Evolutionary conservation across 2,797 vertebrate genomes (phyloP).

Genomic region (Pangasius mekongensis): DNA sequence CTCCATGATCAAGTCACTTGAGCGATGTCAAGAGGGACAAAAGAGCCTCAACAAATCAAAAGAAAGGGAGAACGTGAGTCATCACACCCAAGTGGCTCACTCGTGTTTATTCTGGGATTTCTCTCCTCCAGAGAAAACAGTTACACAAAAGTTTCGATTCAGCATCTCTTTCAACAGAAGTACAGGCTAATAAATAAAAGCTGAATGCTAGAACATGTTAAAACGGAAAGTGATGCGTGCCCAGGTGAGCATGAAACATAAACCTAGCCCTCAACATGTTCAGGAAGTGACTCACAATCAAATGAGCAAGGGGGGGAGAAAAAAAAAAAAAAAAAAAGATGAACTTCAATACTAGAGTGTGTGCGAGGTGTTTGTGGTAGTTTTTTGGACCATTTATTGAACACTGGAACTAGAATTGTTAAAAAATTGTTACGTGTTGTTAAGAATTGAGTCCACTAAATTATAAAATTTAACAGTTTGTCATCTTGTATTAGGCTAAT

Average conservation of each 20-base stretch:
- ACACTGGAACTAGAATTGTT: too few species aligned
- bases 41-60: background rate
- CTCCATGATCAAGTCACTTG: background rate
- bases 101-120: constrained; percentile 9
- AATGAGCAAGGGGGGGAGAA: too few species aligned
- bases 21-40: background rate
- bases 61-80: background rate
- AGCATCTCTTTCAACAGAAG: background rate
- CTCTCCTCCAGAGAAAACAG: background rate
- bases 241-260: background rate
- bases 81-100: background rate
- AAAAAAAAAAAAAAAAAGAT: background rate
- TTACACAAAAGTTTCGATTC: background rate
- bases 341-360: background rate
- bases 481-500: background rate
- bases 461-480: too few species aligned
- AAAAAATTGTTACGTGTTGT: too few species aligned
- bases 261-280: background rate
- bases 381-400: background rate
- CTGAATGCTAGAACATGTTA: background rate
- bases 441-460: too few species aligned
- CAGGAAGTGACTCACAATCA: background rate
- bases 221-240: background rate
- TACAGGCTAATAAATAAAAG: background rate
- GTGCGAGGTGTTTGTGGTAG: background rate